Base-by-base conservation (phyloP, 2,113 vertebrate genomes). In the Amblyopsis rosae region DNA sequence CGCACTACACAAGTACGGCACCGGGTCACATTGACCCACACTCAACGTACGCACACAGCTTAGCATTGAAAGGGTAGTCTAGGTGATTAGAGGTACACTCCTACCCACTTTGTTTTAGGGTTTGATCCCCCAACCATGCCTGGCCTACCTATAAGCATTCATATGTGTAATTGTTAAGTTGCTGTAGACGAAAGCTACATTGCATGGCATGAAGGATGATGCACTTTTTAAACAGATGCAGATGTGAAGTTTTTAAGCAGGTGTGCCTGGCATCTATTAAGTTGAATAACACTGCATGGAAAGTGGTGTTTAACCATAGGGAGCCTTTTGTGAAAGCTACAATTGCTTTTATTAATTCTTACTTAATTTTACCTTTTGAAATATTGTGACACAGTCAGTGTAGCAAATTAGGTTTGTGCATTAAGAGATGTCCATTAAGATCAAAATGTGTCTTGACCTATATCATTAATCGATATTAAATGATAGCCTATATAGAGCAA, bases 1-100 rank as follows among this genome's bases (percentile, higher is more conserved):
- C 93, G 96, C 3, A 82, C 81, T 9, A 87, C 93, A 41, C 97
- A 96, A 92, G 98, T 99, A 75, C 0, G 50, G 46, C 0, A 5
- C 64, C 19, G 3, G 6, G 72, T 9, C 19, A 46, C 8, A 19
- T 46, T 48, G 19, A 26, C 35, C 32, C 11, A 4, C 49, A 50
- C 48, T 13, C 49, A 7, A 50, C 49, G 10, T 50, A 19, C 19
- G 49, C 10, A 15, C 13, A 9, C 3, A 51, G 1, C 13, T 51
- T 51, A 3, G 12, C 49, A 26, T 26, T 26, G 26, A 26, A 26
- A 41, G 35, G 35, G 0, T 41, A 41, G 35, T 7, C 35, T 41
- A 41, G 35, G 4, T 2, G 26, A 26, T 26, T 26, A 26, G 35
- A 41, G 4, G 35, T 41, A 5, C 35, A 41, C 35, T 41, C 35